Evolutionary conservation across 1,140 invertebrate genomes (phyloP).

Genomic region (Araneus ventricosus): DNA sequence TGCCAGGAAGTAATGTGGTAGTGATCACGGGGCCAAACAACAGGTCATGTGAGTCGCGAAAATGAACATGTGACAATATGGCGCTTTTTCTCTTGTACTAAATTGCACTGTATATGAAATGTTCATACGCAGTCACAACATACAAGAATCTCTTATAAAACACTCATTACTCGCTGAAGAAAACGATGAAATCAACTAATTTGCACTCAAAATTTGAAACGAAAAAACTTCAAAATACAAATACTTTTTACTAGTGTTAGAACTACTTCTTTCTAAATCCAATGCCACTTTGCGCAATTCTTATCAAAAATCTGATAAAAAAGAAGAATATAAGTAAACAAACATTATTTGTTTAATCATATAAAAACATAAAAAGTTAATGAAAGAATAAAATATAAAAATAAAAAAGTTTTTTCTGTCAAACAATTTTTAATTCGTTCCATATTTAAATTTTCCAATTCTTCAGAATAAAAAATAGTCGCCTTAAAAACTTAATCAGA

Average conservation of each 20-base stretch:
- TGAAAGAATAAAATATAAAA: no score
- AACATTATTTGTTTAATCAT: no score
- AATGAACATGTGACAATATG: constrained; percentile 77
- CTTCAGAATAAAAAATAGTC: no score
- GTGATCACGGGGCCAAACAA: constrained; percentile 82
- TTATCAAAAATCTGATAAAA: constrained; percentile 21
- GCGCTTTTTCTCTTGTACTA: constrained; percentile 45
- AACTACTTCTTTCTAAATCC: not conserved
- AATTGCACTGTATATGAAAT: not conserved
- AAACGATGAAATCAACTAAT: not conserved
- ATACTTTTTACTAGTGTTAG: not conserved
- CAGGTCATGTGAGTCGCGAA: constrained; percentile 81
- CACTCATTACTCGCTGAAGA: not conserved
- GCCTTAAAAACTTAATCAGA: no score
- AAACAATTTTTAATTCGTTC: no score
- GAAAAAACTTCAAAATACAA: not conserved
- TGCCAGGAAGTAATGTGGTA: constrained; percentile 80
- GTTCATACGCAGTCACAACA: constrained; percentile 17
- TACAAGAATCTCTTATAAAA: not conserved
- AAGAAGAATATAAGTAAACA: not conserved
- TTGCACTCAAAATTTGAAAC: not conserved
- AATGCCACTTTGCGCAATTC: constrained; percentile 19
- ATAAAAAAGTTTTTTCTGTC: no score
- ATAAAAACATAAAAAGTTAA: no score
- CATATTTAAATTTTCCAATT: no score